Evolutionary conservation across 2,797 vertebrate genomes (phyloP).

Genomic region (Sebastes kiyomatsui): DNA sequence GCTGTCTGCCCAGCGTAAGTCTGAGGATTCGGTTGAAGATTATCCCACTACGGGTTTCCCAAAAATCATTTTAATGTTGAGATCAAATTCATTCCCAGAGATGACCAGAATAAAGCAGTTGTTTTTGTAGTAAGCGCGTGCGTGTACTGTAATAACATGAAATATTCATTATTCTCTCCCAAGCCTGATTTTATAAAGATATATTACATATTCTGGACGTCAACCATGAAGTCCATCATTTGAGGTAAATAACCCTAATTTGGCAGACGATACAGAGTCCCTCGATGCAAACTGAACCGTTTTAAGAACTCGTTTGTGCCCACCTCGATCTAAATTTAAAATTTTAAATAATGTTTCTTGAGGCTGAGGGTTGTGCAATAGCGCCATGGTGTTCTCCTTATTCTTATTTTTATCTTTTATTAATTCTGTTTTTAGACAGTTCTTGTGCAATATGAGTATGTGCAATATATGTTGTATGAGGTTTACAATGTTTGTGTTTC

Average conservation of each 20-base stretch:
- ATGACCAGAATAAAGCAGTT: background rate
- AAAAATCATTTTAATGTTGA: background rate
- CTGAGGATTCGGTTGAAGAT: conserved; percentile 23
- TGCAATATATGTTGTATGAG: no score
- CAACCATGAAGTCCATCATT: background rate
- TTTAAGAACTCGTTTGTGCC: no score
- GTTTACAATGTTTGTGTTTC: no score
- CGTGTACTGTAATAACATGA: background rate
- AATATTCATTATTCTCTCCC: background rate
- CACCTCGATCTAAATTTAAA: accelerated
- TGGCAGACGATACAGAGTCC: background rate
- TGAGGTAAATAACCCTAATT: background rate
- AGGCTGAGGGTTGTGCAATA: no score
- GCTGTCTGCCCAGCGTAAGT: background rate
- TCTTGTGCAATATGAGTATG: no score
- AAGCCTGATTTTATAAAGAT: background rate
- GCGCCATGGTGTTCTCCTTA: no score
- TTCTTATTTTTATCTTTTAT: no score
- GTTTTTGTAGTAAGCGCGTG: background rate
- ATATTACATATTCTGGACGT: background rate
- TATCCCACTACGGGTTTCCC: background rate
- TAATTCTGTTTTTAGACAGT: no score
- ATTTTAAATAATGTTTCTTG: no score
- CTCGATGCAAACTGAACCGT: no score
- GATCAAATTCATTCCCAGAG: background rate